Conservation (phyloP, 2,113 vertebrate species). For the Macroglossus sobrinus region DNA sequence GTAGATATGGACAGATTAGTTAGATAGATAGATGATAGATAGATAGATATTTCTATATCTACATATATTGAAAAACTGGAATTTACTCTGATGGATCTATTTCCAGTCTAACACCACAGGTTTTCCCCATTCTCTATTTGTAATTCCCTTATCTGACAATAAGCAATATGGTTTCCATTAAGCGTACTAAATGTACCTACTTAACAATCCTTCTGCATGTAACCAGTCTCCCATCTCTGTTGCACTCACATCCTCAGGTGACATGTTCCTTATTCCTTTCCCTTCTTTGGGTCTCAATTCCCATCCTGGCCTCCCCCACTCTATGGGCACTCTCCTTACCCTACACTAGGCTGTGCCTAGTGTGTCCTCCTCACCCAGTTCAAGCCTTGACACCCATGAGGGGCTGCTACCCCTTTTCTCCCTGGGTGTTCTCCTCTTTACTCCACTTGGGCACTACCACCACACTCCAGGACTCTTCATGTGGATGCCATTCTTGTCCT, state of each 20-base stretch:
- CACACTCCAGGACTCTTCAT: no score
- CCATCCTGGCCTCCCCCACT: neutral
- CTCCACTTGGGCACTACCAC: neutral
- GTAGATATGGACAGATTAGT: neutral
- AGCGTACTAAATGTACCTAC: neutral
- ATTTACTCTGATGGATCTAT: neutral
- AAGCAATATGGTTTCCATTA: neutral
- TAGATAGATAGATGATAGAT: no score
- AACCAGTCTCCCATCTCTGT: neutral
- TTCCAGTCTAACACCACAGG: neutral
- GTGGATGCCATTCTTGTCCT: neutral
- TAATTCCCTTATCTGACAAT: neutral
- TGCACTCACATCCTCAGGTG: accelerated
- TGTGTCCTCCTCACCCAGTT: neutral
- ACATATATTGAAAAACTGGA: neutral
- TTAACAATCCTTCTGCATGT: neutral
- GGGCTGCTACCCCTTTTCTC: neutral
- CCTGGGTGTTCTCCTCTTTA: neutral
- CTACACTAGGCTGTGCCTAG: no score
- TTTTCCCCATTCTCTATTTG: neutral
- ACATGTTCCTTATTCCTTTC: neutral
- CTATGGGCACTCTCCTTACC: no score
- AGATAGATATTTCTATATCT: neutral
- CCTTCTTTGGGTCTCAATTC: neutral
- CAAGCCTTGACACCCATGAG: neutral